Evolutionary conservation across 1,140 invertebrate genomes (phyloP).

Genomic region (Drosophila nebulosa): DNA sequence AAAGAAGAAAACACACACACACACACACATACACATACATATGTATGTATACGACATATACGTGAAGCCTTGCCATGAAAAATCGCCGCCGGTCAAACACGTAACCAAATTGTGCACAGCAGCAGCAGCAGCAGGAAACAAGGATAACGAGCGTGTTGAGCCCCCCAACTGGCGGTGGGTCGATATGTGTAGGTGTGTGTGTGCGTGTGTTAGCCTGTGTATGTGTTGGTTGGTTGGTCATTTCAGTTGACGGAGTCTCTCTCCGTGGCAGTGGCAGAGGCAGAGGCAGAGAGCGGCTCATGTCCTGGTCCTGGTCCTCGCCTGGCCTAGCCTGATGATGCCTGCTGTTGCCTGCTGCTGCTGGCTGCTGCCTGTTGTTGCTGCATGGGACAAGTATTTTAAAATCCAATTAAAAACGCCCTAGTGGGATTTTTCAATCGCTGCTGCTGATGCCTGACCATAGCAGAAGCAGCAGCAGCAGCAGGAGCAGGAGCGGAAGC

Average conservation of each 20-base stretch:
- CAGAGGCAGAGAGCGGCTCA: constrained; percentile 11
- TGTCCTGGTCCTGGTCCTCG: constrained; percentile 32
- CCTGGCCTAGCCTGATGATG: constrained; percentile 52
- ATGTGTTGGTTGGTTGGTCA: constrained; percentile 45
- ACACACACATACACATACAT: constrained; percentile 24
- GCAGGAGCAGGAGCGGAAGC: constrained; percentile 4
- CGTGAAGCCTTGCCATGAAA: constrained; percentile 58
- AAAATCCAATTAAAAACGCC: constrained; percentile 78
- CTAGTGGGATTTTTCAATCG: constrained; percentile 73
- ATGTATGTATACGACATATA: not conserved
- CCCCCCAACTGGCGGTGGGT: constrained; percentile 54
- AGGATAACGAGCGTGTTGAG: constrained; percentile 79
- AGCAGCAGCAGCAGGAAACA: constrained; percentile 45
- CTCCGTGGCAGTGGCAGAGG: constrained; percentile 4
- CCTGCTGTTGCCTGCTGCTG: constrained; percentile 53
- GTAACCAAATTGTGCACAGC: constrained; percentile 69
- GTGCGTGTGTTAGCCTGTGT: constrained; percentile 28
- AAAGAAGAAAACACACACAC: constrained; percentile 28
- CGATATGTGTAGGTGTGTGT: constrained; percentile 59
- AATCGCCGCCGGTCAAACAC: constrained; percentile 76
- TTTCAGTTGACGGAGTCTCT: constrained; percentile 2
- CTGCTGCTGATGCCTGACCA: constrained; percentile 48
- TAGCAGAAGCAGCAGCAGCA: not conserved
- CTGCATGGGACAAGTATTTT: constrained; percentile 73
- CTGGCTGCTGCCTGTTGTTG: constrained; percentile 7